These are phyloP conservation scores for Actinopyga echinites DNA, from an alignment of 53 echinoderm and acorn worm species.

Conservation along the genomic window DNA sequence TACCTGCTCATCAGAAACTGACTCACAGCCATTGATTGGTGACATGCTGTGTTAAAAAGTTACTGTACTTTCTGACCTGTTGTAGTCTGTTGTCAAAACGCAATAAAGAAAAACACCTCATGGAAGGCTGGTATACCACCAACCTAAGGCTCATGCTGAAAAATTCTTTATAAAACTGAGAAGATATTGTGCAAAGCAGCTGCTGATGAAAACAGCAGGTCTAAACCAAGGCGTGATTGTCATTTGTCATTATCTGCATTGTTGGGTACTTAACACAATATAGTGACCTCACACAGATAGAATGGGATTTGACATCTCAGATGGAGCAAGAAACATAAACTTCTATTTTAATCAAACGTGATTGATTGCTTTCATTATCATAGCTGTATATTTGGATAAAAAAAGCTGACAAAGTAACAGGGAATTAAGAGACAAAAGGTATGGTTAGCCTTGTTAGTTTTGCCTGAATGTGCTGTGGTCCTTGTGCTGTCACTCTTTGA, in stretches of 20 bases:
- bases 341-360: slow-evolving; percentile 27
- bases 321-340: slow-evolving; percentile 13
- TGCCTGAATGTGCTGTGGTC: too few species aligned
- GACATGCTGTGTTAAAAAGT: slow-evolving; percentile 18
- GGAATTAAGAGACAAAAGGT: too few species aligned
- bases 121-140: background rate
- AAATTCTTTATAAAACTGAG: slow-evolving; percentile 1
- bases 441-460: too few species aligned
- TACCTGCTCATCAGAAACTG: too few species aligned
- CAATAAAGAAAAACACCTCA: too few species aligned
- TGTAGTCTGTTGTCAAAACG: too few species aligned
- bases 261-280: slow-evolving; percentile 1
- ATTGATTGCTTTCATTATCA: slow-evolving; percentile 31
- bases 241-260: slow-evolving; percentile 2
- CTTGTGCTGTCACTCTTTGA: too few species aligned
- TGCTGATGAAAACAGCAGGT: slow-evolving; percentile 23
- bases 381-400: background rate
- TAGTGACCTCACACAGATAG: background rate
- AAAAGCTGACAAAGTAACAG: too few species aligned
- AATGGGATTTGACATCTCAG: slow-evolving; percentile 23
- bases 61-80: background rate
- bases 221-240: slow-evolving; percentile 6
- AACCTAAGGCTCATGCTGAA: background rate
- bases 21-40: too few species aligned
- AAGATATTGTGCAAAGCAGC: background rate